Evolutionary conservation across 30 jellyfish, hydroid and myxozoan genomes (phyloP), one percentile per base, ranked within the genome.

Genomic region (Mastigias papua): DNA sequence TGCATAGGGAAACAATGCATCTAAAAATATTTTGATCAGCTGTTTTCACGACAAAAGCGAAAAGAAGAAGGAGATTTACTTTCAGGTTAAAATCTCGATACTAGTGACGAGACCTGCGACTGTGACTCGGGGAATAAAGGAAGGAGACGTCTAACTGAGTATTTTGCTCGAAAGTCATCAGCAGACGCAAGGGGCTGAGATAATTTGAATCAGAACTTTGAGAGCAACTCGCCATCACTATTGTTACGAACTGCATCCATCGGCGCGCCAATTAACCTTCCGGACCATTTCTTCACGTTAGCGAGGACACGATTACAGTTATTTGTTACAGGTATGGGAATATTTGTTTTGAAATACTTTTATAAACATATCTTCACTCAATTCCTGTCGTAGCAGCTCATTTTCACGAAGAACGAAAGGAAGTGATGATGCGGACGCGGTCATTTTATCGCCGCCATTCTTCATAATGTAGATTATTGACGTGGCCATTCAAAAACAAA

Each of bases 11-110:
- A 75, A 75, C 86, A 75, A 75, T 49, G 71, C 46, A 8, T 8
- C 23, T 15, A 30, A 23, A 46, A 68, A 46, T 75, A 75, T 75
- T 75, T 75, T 75, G 86, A 75, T 75, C 86, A 75, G 86, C 86
- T 75, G 86, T 75, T 75, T 58, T 25, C 32, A 42, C 21, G 86
- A 13, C 30, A 75, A 75, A 26, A 75, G 48, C 70, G 58, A 22
- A 30, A 57, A 23, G 60, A 17, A 6, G 3, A 7, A 2, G 2
- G 0, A n/a, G 48, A 25, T 26, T 17, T 35, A 16, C 23, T 11
- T 54, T 54, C 3, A 54, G 2, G 67, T 21, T 54, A 54, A 54
- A 54, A 10, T 54, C 25, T 25, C 9, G 27, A 54, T 54, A 54
- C 3, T 6, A 5, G 17, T 19, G 27, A 3, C 27, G n/a, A n/a